Evolutionary conservation across 2,888 invertebrate species (phyloP), one percentile per base, ranked within the genome.

Genomic region (Lithophane ornitopus): DNA sequence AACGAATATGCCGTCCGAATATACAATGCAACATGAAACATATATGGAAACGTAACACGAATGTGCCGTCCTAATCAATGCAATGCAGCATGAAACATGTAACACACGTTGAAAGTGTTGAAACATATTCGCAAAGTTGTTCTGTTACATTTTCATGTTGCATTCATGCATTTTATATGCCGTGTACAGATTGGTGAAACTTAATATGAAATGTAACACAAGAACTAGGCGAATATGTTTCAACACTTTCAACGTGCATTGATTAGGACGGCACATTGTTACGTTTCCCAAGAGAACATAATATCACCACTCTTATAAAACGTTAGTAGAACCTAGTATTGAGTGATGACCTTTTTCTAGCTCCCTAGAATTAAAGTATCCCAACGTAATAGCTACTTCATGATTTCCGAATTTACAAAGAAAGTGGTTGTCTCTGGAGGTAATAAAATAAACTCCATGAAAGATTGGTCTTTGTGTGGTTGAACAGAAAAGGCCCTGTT

Each of bases 391-490:
- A 41, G 46, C 28, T 65, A 28, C n/a, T 76, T 16, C 61, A 49
- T 22, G 34, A 63, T 63, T 34, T 52, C 63, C 77, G 2, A 81
- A 52, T 46, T 46, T 11, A 77, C 78, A 82, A 78, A 82, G 61
- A 56, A 39, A 78, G 46, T 41, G 19, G 49, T 61, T 76, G 54
- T 78, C 49, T 44, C 26, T 7, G 46, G 16, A 8, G 84, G 79
- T 67, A 59, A 68, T 80, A 80, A 83, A 83, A 71, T 80, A 63
- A 49, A 71, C 3, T 80, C 63, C 41, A 26, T 56, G 54, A 84
- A 71, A 80, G 58, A 81, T 81, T 65, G 44, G 58, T 59, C 80
- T 81, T 81, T 84, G 84, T 81, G 11, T 26, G 28, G 62, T 71
- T 19, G 39, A 46, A 80, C 80, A 71, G 74, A 80, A 63, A n/a